These are phyloP conservation scores for Puffinus mauretanicus DNA, from an alignment of 2,113 vertebrate genomes.

Conservation along the genomic window DNA sequence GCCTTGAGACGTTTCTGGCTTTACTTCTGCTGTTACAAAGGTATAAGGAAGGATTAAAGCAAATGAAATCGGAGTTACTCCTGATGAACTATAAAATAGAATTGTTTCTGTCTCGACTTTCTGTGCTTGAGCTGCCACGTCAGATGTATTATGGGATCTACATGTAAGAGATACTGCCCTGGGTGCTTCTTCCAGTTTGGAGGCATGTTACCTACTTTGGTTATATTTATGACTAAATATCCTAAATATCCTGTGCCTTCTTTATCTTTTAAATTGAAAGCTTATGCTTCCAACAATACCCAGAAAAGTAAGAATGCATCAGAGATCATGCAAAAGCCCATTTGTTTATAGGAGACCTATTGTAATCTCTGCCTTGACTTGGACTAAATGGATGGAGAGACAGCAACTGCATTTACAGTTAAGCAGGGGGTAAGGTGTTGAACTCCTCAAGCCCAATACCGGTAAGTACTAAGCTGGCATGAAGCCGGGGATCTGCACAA, in stretches of 20 bases:
- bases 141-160: background rate
- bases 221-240: background rate
- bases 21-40: background rate
- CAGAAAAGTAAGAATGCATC: background rate
- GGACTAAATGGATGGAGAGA: background rate
- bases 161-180: background rate
- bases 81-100: background rate
- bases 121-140: background rate
- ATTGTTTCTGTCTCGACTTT: background rate
- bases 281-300: background rate
- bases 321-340: background rate
- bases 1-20: background rate
- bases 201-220: background rate
- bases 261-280: background rate
- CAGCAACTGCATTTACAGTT: background rate
- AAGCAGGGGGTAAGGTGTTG: background rate
- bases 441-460: background rate
- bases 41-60: background rate
- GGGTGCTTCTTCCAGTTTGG: background rate
- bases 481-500: background rate
- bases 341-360: background rate
- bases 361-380: background rate
- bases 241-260: background rate
- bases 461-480: background rate
- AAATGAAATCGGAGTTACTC: constrained; percentile 5